phyloP scores from a whole-genome alignment of 2,888 invertebrate genomes.

The Erebia ligea region DNA sequence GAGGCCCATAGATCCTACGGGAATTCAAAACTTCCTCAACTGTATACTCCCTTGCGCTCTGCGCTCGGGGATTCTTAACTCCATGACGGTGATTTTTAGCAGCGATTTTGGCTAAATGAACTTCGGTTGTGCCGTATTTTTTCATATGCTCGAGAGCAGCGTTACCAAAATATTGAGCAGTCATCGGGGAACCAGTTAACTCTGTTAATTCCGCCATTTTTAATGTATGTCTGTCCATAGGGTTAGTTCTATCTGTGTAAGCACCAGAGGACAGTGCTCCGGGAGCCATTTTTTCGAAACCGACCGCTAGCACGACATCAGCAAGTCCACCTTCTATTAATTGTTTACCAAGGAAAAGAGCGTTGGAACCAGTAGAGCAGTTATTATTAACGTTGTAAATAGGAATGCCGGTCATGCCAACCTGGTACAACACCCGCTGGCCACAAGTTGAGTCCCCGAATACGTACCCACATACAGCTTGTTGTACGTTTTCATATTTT shows the following conservation, averaged over 20 bases:
- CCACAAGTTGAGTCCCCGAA: constrained; percentile 98
- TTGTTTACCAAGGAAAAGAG: constrained; percentile 95
- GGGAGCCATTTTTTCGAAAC: constrained; percentile 99
- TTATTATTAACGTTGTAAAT: constrained; percentile 99
- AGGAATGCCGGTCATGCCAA: constrained; percentile 98
- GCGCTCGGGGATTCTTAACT: constrained; percentile 97
- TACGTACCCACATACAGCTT: constrained; percentile 96
- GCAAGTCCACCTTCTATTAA: constrained; percentile 94
- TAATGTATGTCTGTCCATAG: constrained; percentile 93
- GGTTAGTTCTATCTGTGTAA: constrained; percentile 92
- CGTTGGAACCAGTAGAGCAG: constrained; percentile 98
- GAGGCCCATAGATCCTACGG: constrained; percentile 93
- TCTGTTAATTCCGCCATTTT: constrained; percentile 93
- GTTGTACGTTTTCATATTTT: constrained; percentile 89
- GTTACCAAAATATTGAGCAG: constrained; percentile 98
- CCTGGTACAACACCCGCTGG: constrained; percentile 96
- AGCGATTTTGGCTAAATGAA: constrained; percentile 98
- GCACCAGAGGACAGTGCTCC: constrained; percentile 91
- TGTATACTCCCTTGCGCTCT: constrained; percentile 95
- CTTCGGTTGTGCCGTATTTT: constrained; percentile 95
- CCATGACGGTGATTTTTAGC: constrained; percentile 99
- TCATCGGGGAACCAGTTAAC: constrained; percentile 91
- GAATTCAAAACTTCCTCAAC: constrained; percentile 95
- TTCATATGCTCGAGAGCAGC: constrained; percentile 98
- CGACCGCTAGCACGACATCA: constrained; percentile 95